These are phyloP conservation scores for Poecilus cupreus DNA, from an alignment of 2,888 invertebrate genomes.

Conservation along the genomic window DNA sequence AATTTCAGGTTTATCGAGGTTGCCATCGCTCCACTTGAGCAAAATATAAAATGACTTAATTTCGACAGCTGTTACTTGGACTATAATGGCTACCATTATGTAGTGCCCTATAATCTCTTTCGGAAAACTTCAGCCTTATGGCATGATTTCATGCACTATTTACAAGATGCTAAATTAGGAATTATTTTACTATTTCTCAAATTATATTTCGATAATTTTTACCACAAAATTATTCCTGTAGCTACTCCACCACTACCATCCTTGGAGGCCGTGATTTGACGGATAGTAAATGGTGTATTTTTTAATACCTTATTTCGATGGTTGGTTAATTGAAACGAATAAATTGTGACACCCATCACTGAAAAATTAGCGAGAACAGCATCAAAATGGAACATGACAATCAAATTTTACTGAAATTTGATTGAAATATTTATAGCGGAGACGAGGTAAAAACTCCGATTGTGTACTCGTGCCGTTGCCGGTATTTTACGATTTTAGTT, in stretches of 20 bases:
- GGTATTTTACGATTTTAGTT: conserved; percentile 19
- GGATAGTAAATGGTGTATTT: too few relatives aligned
- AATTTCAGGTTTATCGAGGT: not conserved
- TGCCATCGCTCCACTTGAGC: conserved; percentile 9
- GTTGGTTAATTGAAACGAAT: not conserved
- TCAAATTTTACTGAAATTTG: too few relatives aligned
- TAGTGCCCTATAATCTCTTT: conserved; percentile 5
- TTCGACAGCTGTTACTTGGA: conserved; percentile 6
- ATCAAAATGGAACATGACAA: not conserved
- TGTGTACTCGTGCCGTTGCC: not conserved
- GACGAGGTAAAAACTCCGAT: not conserved
- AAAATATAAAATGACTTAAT: conserved; percentile 33
- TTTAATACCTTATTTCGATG: not conserved
- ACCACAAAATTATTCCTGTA: not conserved
- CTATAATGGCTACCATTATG: not conserved
- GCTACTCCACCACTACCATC: too few relatives aligned
- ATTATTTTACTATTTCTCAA: not conserved
- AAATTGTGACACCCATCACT: not conserved
- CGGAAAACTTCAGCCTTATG: not conserved
- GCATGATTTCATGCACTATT: not conserved
- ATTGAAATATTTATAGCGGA: conserved; percentile 5
- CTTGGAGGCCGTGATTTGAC: too few relatives aligned
- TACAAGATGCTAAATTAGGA: not conserved
- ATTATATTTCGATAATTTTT: too few relatives aligned
- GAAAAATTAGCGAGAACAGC: not conserved